A percentile compares a stretch with the other conserved stretches of the same genome.
These are phyloP conservation scores for Lepus europaeus DNA, from an alignment of 2,113 vertebrate genomes.

Conservation along the genomic window DNA sequence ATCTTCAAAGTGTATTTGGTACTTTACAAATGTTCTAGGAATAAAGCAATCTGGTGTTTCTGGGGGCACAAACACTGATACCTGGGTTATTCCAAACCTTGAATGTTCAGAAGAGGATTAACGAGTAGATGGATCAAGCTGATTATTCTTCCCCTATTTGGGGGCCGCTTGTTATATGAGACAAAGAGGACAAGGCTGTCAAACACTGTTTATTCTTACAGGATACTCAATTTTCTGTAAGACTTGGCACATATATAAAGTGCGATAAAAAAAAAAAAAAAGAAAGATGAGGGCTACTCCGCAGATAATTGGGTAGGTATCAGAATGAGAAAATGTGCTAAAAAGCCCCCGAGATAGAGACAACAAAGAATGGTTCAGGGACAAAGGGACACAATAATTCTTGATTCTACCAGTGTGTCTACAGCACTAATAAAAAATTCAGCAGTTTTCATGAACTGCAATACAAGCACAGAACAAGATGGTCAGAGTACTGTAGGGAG, in stretches of 20 bases:
- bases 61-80: not conserved
- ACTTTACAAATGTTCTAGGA: not conserved
- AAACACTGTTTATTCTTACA: not conserved
- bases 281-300: too few relatives aligned
- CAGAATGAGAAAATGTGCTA: not conserved
- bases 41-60: not conserved
- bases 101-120: not conserved
- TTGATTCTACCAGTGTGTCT: not conserved
- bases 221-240: slow-evolving; percentile 15
- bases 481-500: not conserved
- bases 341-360: not conserved
- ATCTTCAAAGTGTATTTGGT: not conserved
- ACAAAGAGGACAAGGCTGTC: not conserved
- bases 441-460: not conserved
- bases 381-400: not conserved
- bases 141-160: not conserved
- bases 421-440: slow-evolving; percentile 33
- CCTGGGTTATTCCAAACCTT: not conserved
- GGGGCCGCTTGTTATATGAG: not conserved
- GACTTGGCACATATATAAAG: slow-evolving; percentile 36
- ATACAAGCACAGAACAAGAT: not conserved
- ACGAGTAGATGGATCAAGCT: not conserved
- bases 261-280: too few relatives aligned
- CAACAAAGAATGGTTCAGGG: not conserved
- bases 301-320: not conserved